phyloP scores from a whole-genome alignment of 1,140 invertebrate species.

The Tribolium madens region DNA sequence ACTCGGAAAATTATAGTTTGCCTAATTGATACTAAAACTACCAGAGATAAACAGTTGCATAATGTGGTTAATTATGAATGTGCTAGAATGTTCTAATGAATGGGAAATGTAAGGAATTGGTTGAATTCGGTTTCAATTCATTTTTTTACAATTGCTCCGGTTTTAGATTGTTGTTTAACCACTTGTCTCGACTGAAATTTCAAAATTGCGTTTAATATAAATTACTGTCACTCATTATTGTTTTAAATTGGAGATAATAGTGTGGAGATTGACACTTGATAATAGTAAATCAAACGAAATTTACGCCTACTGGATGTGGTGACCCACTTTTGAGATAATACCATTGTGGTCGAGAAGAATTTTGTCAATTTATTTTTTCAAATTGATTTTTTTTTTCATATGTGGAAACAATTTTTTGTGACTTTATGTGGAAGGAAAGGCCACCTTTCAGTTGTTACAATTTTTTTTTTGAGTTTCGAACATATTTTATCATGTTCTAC shows the following conservation, averaged over 20 bases:
- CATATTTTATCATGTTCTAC: background rate
- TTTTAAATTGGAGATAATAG: background rate
- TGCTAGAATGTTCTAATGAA: background rate
- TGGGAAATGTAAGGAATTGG: background rate
- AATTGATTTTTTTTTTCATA: background rate
- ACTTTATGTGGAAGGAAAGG: background rate
- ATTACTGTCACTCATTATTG: background rate
- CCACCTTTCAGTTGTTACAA: background rate
- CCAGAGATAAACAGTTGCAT: background rate
- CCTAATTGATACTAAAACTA: background rate
- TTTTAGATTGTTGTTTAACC: background rate
- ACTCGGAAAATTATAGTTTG: background rate
- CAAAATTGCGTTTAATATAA: background rate
- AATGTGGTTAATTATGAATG: background rate
- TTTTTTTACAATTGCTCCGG: background rate
- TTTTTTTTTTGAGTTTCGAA: too few species aligned
- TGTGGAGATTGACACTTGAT: background rate
- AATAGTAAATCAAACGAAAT: background rate
- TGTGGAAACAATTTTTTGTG: background rate
- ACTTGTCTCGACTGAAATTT: background rate
- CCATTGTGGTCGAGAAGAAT: background rate
- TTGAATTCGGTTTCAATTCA: background rate
- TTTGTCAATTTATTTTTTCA: background rate
- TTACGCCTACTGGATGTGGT: background rate
- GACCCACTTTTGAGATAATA: background rate